Evolutionary conservation across 2,113 vertebrate species (phyloP), one percentile per base, ranked within the genome.

Genomic region (Archilochus colubris): DNA sequence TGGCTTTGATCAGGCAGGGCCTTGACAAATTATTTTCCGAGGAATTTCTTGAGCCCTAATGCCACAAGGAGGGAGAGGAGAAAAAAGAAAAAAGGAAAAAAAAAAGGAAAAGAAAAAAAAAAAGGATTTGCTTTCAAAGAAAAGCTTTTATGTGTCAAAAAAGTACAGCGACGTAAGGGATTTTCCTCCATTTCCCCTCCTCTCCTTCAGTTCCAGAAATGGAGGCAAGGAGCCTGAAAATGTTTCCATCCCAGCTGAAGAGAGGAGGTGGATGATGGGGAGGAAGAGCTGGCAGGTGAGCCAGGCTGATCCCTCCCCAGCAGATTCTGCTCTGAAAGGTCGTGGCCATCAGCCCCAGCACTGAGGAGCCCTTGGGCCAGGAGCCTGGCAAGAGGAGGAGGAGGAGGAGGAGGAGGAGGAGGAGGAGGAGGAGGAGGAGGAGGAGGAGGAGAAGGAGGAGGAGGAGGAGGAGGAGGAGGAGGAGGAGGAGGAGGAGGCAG

Each of bases 21-120:
- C 82, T 97, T 98, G 98, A 98, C 97, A 98, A 98, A 98, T 98
- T 98, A 97, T 98, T 98, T 98, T 98, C 94, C 48, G 14, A 97
- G 97, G 97, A 98, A 98, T 97, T 98, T 97, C 96, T 97, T 94
- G 76, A 95, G 92, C 89, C 94, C 55, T 97, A 97, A 96, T 97
- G 88, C 97, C 95, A 89, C 3, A 12, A 95, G 89, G 64, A 89
- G 62, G 12, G 40, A 40, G 40, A 38, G 22, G 40, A 10, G 40
- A 40, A 40, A 40, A 48, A 48, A 48, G 18, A 16, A 11, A 48
- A 20, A 48, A 22, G 21, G 21, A 48, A 20, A 10, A 46, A 19
- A 48, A 48, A 19, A 48, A 9, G 12, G 9, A 40, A 48, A 48
- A 48, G 18, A 16, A 11, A 48, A 20, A 48, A 48, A 48, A 48